Evolutionary conservation across 30 jellyfish, hydroid and myxozoan species (phyloP).

Genomic region (Hydractinia symbiolongicarpus): DNA sequence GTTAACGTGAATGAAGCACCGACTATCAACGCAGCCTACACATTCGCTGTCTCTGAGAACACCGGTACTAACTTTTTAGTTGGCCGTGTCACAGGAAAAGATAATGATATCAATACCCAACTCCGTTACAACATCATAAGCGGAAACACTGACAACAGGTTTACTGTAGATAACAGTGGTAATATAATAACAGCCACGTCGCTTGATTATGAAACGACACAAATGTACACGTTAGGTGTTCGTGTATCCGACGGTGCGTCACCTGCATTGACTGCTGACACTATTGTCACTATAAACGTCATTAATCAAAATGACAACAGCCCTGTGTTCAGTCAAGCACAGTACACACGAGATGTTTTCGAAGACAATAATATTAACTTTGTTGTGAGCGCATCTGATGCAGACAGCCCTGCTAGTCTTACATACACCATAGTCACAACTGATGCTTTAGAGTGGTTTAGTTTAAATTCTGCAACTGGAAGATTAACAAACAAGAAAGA

Average conservation of each 20-base stretch:
- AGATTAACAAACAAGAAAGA: neutral
- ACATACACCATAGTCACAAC: neutral
- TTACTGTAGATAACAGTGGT: neutral
- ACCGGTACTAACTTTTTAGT: constrained; percentile 9
- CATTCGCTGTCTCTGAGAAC: constrained; percentile 8
- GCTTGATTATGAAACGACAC: constrained; percentile 45
- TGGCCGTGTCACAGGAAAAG: constrained; percentile 9
- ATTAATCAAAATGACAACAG: constrained; percentile 52
- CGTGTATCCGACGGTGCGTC: constrained; percentile 57
- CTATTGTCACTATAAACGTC: constrained; percentile 31
- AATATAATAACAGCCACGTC: constrained; percentile 29
- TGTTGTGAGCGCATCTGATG: constrained; percentile 13
- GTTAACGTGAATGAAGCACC: constrained; percentile 14
- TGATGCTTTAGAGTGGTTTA: neutral
- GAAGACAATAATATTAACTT: constrained; percentile 32
- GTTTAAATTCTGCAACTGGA: neutral
- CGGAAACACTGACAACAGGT: constrained; percentile 1
- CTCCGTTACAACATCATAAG: neutral
- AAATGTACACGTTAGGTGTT: constrained; percentile 29
- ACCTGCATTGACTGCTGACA: constrained; percentile 37
- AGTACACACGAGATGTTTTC: constrained; percentile 26
- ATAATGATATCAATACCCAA: neutral
- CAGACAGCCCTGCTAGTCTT: neutral
- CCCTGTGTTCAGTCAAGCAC: constrained; percentile 46
- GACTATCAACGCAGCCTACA: neutral